phyloP scores from a whole-genome alignment of 2,797 vertebrate species.

The Coregonus suidteri region DNA sequence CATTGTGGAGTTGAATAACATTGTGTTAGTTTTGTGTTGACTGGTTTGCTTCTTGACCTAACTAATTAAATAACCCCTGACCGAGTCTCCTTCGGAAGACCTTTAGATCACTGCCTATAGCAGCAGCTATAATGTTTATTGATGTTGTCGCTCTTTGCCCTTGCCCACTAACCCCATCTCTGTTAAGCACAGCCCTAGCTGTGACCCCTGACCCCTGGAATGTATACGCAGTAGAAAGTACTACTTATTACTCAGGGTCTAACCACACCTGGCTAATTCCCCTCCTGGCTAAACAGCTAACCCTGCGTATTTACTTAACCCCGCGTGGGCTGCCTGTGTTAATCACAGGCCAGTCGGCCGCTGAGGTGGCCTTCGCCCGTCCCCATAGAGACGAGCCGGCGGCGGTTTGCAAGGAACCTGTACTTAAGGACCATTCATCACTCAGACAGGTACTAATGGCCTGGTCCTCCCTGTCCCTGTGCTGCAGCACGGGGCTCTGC shows the following conservation, averaged over 20 bases:
- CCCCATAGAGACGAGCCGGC: not conserved
- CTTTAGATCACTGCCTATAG: no score
- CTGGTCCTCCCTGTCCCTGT: conserved; percentile 28
- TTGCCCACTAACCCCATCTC: not conserved
- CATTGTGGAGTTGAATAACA: not conserved
- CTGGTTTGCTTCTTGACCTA: no score
- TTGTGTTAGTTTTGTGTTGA: no score
- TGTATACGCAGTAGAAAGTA: not conserved
- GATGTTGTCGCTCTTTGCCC: not conserved
- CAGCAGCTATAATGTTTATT: not conserved
- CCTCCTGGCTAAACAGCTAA: not conserved
- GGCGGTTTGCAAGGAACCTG: conserved; percentile 2
- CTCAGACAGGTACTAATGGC: conserved; percentile 56
- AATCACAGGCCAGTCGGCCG: conserved; percentile 44
- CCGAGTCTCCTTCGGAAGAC: no score
- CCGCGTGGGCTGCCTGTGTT: conserved; percentile 33
- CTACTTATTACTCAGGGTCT: not conserved
- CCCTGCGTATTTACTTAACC: conserved; percentile 44
- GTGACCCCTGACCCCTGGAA: not conserved
- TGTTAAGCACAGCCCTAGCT: not conserved
- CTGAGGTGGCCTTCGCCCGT: conserved; percentile 40
- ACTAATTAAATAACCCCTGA: no score
- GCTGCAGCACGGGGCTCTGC: conserved; percentile 17
- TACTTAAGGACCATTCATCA: conserved; percentile 55
- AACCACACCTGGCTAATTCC: conserved; percentile 7